Evolutionary conservation across 2,888 invertebrate species (phyloP), one percentile per base, ranked within the genome.

Genomic region (Drosophila rubida): DNA sequence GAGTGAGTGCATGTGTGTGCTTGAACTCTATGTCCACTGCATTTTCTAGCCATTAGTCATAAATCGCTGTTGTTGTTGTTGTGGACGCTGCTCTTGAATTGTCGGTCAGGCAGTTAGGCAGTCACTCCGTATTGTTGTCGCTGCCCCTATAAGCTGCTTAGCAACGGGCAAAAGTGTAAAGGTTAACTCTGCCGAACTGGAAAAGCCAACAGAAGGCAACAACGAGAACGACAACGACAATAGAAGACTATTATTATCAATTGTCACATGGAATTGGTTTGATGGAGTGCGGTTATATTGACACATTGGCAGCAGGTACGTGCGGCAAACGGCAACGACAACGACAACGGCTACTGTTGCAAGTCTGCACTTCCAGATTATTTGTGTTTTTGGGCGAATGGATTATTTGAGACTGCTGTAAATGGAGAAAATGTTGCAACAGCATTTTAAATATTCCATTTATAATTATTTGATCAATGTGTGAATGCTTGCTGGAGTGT

Each of bases 11-110:
- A 11, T 50, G 11, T 50, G 41, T 66, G 27, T 37, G 9, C 41
- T 19, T 39, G 37, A 16, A 35, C 23, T 65, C 16, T 19, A 35
- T 55, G 71, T 57, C 69, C 63, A 72, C 49, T 72, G 68, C 75
- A 79, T 75, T 77, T 45, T 72, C 46, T 57, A 50, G 67, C 75
- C 72, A 81, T 82, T 80, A 83, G 72, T 83, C 81, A 81, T 69
- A 32, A 57, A 35, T 50, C 32, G 22, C 59, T 5, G 2, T 55
- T 37, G 41, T 49, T 50, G 37, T 51, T 32, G 54, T 42, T 62
- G 42, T 35, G 49, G 51, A 30, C 27, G 57, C 42, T 54, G 59
- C 55, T 60, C 75, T 75, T 74, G 62, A 66, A 65, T 39, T 65
- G 58, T 61, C 73, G 45, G 55, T 32, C 53, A 50, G n/a, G 11